Percentiles rank a stretch among this genome's conserved stretches.
Conservation (phyloP, 2,113 vertebrate genomes). For the Charadrius vociferus region DNA sequence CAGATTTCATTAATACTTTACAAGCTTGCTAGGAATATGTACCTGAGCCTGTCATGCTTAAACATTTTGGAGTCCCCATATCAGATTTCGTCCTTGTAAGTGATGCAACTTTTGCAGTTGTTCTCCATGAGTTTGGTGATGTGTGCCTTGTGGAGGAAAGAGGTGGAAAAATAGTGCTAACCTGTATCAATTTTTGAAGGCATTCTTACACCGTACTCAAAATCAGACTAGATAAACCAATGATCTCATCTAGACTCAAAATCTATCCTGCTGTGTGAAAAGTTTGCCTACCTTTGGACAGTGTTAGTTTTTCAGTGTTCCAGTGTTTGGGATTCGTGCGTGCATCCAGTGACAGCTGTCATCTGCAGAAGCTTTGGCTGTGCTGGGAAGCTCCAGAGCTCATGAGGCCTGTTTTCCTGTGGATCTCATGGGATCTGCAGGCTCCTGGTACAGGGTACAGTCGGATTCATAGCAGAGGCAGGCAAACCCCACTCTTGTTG, state of each 20-base stretch:
- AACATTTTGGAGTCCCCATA: neutral
- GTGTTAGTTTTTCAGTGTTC: neutral
- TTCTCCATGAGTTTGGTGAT: neutral
- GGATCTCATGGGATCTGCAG: neutral
- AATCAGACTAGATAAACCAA: neutral
- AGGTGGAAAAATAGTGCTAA: neutral
- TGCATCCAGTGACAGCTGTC: slow-evolving; percentile 43
- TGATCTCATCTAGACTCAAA: neutral
- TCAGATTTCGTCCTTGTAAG: neutral
- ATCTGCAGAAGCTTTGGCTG: slow-evolving; percentile 14
- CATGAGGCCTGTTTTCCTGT: neutral
- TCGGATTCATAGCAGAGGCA: neutral
- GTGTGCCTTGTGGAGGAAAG: neutral
- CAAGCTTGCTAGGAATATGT: neutral
- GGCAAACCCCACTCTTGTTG: neutral
- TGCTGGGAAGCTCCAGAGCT: neutral
- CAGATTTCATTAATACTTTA: neutral
- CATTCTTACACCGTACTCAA: neutral
- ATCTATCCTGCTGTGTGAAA: neutral
- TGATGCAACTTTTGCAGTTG: neutral
- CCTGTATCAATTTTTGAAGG: neutral
- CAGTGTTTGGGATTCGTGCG: neutral
- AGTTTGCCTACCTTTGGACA: neutral
- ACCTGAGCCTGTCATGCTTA: neutral
- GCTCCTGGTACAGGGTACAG: neutral